These are phyloP conservation scores for Malurus alboscapulatus DNA, from an alignment of 2,113 vertebrate species.

Conservation along the genomic window DNA sequence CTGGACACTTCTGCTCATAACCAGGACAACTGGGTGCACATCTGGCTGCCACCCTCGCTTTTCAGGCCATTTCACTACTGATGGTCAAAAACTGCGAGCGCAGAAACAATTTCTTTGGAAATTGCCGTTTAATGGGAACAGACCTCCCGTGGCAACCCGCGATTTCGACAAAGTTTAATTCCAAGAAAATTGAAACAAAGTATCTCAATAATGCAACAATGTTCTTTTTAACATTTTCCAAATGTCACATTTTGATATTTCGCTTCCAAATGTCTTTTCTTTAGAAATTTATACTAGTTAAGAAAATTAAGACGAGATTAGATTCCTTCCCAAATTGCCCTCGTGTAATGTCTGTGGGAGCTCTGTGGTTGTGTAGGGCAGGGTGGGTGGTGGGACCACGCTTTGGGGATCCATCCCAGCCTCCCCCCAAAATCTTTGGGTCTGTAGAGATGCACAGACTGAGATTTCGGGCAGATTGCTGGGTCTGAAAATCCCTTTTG, in stretches of 20 bases:
- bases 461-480: background rate
- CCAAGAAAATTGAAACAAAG: constrained; percentile 22
- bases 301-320: background rate
- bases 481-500: background rate
- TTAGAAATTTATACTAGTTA: constrained; percentile 19
- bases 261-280: constrained; percentile 1
- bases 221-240: constrained; percentile 48
- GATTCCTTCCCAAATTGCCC: background rate
- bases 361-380: rapidly evolving
- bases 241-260: constrained; percentile 61
- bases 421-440: background rate
- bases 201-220: background rate
- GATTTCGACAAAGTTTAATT: background rate
- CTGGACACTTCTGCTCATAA: background rate
- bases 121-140: background rate
- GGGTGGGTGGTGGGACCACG: background rate
- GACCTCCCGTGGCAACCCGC: rapidly evolving
- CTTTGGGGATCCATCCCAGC: rapidly evolving
- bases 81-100: rapidly evolving
- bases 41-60: rapidly evolving
- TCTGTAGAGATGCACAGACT: background rate
- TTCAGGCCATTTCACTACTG: rapidly evolving
- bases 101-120: background rate
- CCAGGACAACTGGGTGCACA: rapidly evolving
- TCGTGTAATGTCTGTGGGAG: background rate